Evolutionary conservation across 2,113 vertebrate genomes (phyloP), one percentile per base, ranked within the genome.

Genomic region (Ptychochromis oligacanthus): DNA sequence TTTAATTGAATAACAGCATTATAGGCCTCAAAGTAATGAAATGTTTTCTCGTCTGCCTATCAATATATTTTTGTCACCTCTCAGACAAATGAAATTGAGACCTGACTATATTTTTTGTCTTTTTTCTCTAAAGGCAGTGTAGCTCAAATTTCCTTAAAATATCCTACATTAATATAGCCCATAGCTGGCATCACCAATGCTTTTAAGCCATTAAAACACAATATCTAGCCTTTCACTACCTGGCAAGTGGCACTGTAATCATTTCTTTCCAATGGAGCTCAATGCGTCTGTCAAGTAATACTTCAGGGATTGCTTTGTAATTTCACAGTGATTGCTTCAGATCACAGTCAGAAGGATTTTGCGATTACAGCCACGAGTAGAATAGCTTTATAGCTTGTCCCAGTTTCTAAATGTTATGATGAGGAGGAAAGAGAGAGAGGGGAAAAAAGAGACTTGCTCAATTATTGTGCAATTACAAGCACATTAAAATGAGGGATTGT

Each of bases 241-340:
- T 89, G 85, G 82, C 58, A 72, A 91, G 80, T 85, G 78, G 52
- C 65, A 57, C 52, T 81, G 79, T 90, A 87, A 89, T 87, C 84
- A 87, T 78, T 91, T 79, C 87, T 76, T 90, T 86, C 78, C 80
- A 83, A 77, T 79, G 58, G 70, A 87, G 77, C 85, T 64, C 62
- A 49, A 75, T 86, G 24, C 80, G 49, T 82, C 75, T 91, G 83
- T 93, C 89, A 86, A 86, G 86, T 75, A 86, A 87, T 87, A 87
- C 92, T 91, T 91, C 9, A 82, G 89, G 87, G 90, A 91, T 92
- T 79, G 87, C 90, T 90, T 93, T 91, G 86, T 87, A 92, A 93
- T 94, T 94, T 95, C 90, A 88, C 89, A 91, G 84, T 91, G 89
- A 92, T 91, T 90, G 93, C 81, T 89, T 89, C 84, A 87, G 79